phyloP scores from a whole-genome alignment of 2,797 vertebrate species.

The Pampus argenteus region DNA sequence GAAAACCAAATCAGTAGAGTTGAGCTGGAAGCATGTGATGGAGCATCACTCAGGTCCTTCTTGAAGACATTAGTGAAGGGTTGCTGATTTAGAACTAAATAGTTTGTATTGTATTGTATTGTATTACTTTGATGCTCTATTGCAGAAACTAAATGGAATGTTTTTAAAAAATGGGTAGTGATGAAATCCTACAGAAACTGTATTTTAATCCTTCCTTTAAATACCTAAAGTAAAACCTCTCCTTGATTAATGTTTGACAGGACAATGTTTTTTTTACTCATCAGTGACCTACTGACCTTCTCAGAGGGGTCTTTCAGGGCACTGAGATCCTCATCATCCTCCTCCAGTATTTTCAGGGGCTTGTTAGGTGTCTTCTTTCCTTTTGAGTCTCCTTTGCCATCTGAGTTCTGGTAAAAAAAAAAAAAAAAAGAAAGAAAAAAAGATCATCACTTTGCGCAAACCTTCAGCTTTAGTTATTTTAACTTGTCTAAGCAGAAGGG shows the following conservation, averaged over 20 bases:
- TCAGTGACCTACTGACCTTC: conserved; percentile 88
- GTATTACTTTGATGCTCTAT: background rate
- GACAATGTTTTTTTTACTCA: background rate
- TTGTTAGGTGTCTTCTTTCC: conserved; percentile 83
- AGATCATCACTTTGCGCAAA: accelerated
- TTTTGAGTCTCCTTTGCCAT: conserved; percentile 90
- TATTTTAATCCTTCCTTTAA: background rate
- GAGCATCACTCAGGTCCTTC: no score
- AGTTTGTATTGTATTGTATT: no score
- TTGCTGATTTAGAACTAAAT: no score
- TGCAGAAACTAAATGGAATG: background rate
- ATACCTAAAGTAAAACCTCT: background rate
- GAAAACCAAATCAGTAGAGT: no score
- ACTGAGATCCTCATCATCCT: conserved; percentile 89
- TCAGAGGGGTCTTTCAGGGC: conserved; percentile 96
- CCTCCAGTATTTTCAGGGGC: conserved; percentile 89
- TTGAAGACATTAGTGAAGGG: no score
- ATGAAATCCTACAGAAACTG: background rate
- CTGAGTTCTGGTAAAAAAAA: conserved; percentile 84
- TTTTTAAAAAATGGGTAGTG: background rate
- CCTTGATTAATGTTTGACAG: background rate
- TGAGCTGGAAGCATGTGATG: no score
- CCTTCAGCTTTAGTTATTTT: no score
- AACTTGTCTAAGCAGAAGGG: background rate
- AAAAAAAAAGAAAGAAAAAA: background rate